Conservation (phyloP, 2,113 vertebrate genomes). For the Actenoides lindsayi region DNA sequence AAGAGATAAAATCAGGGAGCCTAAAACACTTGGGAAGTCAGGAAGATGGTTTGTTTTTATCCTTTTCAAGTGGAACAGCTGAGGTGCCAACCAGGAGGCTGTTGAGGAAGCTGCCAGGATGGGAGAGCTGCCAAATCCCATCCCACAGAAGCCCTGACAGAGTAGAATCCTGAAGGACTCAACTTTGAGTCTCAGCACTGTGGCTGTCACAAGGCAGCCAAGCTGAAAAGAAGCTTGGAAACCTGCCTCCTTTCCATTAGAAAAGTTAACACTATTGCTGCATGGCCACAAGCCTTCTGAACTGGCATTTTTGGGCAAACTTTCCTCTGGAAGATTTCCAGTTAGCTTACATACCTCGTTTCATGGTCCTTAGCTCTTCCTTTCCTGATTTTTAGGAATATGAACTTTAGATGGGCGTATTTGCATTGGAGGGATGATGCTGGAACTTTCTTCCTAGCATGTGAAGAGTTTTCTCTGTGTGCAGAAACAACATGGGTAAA, state of each 20-base stretch:
- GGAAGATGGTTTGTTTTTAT: background rate
- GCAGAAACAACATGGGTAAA: slow-evolving; percentile 22
- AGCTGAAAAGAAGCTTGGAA: background rate
- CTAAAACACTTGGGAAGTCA: background rate
- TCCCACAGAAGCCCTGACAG: background rate
- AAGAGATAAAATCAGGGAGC: background rate
- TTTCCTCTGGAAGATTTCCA: background rate
- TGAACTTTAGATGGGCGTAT: background rate
- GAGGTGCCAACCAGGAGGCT: background rate
- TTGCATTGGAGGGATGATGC: slow-evolving; percentile 14
- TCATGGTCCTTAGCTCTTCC: background rate
- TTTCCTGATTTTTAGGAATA: background rate
- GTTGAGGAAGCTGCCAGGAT: background rate
- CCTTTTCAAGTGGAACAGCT: background rate
- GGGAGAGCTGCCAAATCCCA: background rate
- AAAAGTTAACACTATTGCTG: background rate
- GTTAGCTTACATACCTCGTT: background rate
- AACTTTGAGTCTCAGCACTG: background rate
- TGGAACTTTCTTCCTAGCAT: background rate
- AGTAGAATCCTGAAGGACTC: background rate
- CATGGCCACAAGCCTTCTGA: background rate
- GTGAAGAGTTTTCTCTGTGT: slow-evolving; percentile 26
- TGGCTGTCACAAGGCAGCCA: background rate
- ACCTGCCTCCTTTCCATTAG: background rate
- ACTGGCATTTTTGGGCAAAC: background rate